A percentile compares a stretch with the other conserved stretches of the same genome.
These are phyloP conservation scores for Alaudala cheleensis DNA, from an alignment of 2,113 vertebrate species.

Conservation along the genomic window DNA sequence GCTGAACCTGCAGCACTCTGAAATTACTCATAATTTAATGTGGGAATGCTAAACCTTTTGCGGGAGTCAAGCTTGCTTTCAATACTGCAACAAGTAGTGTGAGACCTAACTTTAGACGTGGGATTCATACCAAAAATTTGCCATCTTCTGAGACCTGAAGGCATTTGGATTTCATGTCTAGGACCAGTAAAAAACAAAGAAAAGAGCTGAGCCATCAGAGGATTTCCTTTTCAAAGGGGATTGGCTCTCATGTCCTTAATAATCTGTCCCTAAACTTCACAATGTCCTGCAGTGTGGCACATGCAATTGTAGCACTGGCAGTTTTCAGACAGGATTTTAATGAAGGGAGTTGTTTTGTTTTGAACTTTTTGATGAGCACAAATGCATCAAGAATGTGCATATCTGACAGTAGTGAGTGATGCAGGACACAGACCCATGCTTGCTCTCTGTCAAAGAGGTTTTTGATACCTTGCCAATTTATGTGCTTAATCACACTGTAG, in stretches of 20 bases:
- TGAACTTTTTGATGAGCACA: neutral
- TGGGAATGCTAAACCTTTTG: fast-evolving
- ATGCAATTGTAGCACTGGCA: neutral
- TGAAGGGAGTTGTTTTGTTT: neutral
- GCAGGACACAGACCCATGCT: neutral
- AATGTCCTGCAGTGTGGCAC: neutral
- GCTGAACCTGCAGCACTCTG: neutral
- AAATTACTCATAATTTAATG: neutral
- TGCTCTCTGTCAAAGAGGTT: neutral
- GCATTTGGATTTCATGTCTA: neutral
- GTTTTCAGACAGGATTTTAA: neutral
- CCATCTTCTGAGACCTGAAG: neutral
- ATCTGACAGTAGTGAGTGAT: neutral
- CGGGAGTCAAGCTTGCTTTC: neutral
- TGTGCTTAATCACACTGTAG: neutral
- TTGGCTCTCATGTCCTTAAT: neutral
- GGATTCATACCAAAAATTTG: neutral
- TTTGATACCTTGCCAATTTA: neutral
- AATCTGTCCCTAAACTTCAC: neutral
- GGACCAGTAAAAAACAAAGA: neutral
- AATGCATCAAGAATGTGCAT: neutral
- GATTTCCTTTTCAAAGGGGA: neutral
- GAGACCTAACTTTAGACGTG: neutral
- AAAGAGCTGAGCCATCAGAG: neutral
- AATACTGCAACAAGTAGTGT: neutral